phyloP scores from a whole-genome alignment of 2,113 vertebrate species.

The Channa argus region DNA sequence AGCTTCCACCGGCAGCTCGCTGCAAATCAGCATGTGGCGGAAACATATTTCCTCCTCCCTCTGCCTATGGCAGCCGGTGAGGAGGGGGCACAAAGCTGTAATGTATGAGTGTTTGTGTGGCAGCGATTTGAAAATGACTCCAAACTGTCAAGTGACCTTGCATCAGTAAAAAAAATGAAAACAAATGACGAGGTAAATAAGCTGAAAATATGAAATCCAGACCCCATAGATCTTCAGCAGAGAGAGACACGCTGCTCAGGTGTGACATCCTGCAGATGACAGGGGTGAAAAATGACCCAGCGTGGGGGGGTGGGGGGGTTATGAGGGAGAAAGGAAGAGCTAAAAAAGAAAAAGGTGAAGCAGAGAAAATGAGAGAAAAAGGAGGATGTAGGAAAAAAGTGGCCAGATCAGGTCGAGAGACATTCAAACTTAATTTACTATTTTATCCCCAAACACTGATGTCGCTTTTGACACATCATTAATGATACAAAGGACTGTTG shows the following conservation, averaged over 20 bases:
- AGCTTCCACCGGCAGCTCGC: slow-evolving; percentile 48
- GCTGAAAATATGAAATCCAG: slow-evolving; percentile 74
- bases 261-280: slow-evolving; percentile 72
- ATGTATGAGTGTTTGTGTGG: slow-evolving; percentile 71
- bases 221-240: slow-evolving; percentile 74
- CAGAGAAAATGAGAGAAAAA: background rate
- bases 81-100: slow-evolving; percentile 29
- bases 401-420: too few species aligned
- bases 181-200: slow-evolving; percentile 80
- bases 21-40: slow-evolving; percentile 66
- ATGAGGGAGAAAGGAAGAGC: accelerated
- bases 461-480: too few species aligned
- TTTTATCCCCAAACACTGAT: too few species aligned
- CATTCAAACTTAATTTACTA: too few species aligned
- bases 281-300: slow-evolving; percentile 73
- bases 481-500: too few species aligned
- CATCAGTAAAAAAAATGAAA: slow-evolving; percentile 79
- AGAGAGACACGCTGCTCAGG: slow-evolving; percentile 72
- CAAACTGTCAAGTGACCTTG: slow-evolving; percentile 80
- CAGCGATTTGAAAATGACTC: slow-evolving; percentile 70
- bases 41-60: slow-evolving; percentile 57
- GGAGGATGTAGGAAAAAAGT: background rate
- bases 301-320: background rate
- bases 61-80: slow-evolving; percentile 24
- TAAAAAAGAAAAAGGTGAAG: background rate